These are phyloP conservation scores for Martes martes DNA, from an alignment of 2,113 vertebrate genomes.

Conservation along the genomic window DNA sequence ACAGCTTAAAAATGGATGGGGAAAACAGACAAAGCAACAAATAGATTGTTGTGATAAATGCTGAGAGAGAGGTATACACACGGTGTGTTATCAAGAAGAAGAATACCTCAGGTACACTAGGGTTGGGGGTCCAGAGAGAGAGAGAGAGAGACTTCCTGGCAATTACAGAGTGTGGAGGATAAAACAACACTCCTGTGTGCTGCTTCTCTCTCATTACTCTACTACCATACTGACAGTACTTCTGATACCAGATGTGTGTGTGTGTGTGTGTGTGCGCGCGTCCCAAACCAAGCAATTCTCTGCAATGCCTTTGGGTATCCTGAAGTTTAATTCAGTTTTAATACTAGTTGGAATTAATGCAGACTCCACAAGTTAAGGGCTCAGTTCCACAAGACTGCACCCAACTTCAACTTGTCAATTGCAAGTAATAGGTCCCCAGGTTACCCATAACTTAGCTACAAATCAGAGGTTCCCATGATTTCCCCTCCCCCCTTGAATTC, in stretches of 20 bases:
- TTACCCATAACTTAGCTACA: not conserved
- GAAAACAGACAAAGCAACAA: not conserved
- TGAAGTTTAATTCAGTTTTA: not conserved
- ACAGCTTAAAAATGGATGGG: not conserved
- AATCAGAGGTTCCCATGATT: not conserved
- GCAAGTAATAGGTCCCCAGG: not conserved
- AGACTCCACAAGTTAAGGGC: not conserved
- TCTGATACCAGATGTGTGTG: not conserved
- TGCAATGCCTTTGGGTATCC: not conserved
- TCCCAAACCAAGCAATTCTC: not conserved
- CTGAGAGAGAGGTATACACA: not conserved
- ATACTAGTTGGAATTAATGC: not conserved
- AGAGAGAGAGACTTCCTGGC: not conserved
- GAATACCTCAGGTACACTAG: not conserved
- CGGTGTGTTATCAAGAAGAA: not conserved
- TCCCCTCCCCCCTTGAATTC: not conserved
- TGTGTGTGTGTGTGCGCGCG: no score
- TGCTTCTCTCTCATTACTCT: not conserved
- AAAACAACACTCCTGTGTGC: not conserved
- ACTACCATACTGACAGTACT: not conserved
- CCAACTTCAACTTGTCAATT: no score
- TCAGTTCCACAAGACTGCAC: no score
- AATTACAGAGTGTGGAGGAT: not conserved
- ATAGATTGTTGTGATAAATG: not conserved
- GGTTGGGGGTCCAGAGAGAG: not conserved